A percentile compares a stretch with the other conserved stretches of the same genome.
Evolutionary conservation across 2,113 vertebrate species (phyloP).

Genomic region (Empidonax alnorum): DNA sequence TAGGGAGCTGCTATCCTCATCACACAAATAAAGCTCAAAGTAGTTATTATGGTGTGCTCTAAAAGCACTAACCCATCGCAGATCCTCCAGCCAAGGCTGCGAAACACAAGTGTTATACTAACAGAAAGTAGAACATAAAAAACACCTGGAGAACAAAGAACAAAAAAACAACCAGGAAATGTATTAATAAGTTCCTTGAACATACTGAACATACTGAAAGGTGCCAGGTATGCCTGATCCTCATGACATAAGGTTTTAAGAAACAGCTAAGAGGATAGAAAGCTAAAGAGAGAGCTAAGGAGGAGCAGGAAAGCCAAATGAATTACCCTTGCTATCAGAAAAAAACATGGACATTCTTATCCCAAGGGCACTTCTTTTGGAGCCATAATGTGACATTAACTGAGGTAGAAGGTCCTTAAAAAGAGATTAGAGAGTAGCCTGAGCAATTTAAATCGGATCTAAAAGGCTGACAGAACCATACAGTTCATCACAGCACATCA

Average conservation of each 20-base stretch:
- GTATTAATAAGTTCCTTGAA: neutral
- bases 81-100: neutral
- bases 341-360: neutral
- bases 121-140: neutral
- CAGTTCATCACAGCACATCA: neutral
- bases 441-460: slow-evolving; percentile 14
- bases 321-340: neutral
- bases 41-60: neutral
- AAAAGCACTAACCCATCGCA: neutral
- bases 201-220: neutral
- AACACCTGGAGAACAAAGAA: neutral
- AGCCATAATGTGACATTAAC: neutral
- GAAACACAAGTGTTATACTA: neutral
- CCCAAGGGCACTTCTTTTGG: neutral
- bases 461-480: slow-evolving; percentile 4
- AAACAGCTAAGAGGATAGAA: neutral
- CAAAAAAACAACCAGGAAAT: neutral
- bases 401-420: neutral
- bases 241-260: neutral
- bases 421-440: neutral
- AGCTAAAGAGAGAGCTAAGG: neutral
- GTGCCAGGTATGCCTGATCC: neutral
- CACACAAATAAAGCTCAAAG: neutral
- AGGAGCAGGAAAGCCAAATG: neutral
- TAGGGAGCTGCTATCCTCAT: neutral